Evolutionary conservation across 2,888 invertebrate species (phyloP).

Genomic region (Eristalinus sepulchralis): DNA sequence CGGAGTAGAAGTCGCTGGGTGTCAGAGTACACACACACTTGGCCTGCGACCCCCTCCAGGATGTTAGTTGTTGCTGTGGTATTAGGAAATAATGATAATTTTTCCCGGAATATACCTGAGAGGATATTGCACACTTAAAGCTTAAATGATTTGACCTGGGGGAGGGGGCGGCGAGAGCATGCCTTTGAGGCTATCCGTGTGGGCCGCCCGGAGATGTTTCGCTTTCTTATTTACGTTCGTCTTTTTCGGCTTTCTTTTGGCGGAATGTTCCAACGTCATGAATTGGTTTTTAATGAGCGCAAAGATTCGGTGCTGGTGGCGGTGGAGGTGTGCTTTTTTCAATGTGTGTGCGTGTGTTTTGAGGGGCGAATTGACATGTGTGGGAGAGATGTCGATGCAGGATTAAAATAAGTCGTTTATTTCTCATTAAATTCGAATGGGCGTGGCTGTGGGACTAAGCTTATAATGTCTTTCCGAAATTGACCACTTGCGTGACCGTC

Average conservation of each 20-base stretch:
- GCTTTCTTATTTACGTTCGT: background rate
- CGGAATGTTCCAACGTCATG: background rate
- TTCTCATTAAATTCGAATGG: background rate
- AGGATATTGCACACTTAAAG: slow-evolving; percentile 28
- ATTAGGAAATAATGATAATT: slow-evolving; percentile 35
- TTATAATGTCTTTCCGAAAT: background rate
- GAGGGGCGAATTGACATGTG: background rate
- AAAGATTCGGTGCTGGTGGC: background rate
- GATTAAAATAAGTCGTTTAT: background rate
- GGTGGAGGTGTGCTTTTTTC: background rate
- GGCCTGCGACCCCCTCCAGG: background rate
- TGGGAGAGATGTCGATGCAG: background rate
- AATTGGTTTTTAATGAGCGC: slow-evolving; percentile 30
- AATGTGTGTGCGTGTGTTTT: background rate
- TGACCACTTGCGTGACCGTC: background rate
- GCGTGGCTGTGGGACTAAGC: background rate
- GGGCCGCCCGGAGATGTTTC: background rate
- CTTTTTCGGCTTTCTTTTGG: background rate
- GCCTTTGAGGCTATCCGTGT: background rate
- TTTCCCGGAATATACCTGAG: slow-evolving; percentile 32
- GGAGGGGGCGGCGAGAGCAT: slow-evolving; percentile 14
- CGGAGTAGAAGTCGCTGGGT: background rate
- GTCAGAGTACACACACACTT: background rate
- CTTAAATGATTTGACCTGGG: slow-evolving; percentile 58
- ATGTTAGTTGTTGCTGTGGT: slow-evolving; percentile 6